These are phyloP conservation scores for Nebria ingens DNA, from an alignment of 1,140 invertebrate species.

Conservation along the genomic window DNA sequence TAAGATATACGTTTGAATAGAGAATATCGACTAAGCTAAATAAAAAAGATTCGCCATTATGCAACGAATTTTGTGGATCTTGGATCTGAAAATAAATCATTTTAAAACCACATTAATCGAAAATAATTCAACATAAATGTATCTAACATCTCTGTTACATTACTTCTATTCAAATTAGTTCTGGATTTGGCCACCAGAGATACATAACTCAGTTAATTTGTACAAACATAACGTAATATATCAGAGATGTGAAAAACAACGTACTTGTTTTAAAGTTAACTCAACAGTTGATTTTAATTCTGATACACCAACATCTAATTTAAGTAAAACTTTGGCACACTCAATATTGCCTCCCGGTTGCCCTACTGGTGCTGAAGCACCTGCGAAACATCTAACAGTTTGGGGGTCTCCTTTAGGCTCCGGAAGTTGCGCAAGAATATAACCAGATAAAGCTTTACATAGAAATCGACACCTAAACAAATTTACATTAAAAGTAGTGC, in stretches of 20 bases:
- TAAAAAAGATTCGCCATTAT: slow-evolving; percentile 28
- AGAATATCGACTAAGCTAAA: slow-evolving; percentile 1
- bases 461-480: slow-evolving; percentile 21
- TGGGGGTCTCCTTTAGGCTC: slow-evolving; percentile 29
- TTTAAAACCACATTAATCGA: neutral
- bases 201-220: no score
- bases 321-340: slow-evolving; percentile 28
- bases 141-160: no score
- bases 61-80: slow-evolving; percentile 31
- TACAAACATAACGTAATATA: no score
- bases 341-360: slow-evolving; percentile 31
- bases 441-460: slow-evolving; percentile 24
- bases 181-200: no score
- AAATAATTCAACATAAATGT: slow-evolving; percentile 12
- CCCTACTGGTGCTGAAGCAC: slow-evolving; percentile 25
- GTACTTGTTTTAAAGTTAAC: slow-evolving; percentile 28
- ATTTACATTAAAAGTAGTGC: slow-evolving; percentile 5
- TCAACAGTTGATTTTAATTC: slow-evolving; percentile 32
- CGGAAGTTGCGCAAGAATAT: slow-evolving; percentile 31
- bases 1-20: slow-evolving; percentile 8
- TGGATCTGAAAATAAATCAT: slow-evolving; percentile 26
- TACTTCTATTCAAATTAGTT: no score
- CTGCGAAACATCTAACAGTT: slow-evolving; percentile 21
- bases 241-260: no score
- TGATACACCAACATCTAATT: slow-evolving; percentile 29